Conservation (phyloP, 2,113 vertebrate genomes). For the Oostethus manadensis region DNA sequence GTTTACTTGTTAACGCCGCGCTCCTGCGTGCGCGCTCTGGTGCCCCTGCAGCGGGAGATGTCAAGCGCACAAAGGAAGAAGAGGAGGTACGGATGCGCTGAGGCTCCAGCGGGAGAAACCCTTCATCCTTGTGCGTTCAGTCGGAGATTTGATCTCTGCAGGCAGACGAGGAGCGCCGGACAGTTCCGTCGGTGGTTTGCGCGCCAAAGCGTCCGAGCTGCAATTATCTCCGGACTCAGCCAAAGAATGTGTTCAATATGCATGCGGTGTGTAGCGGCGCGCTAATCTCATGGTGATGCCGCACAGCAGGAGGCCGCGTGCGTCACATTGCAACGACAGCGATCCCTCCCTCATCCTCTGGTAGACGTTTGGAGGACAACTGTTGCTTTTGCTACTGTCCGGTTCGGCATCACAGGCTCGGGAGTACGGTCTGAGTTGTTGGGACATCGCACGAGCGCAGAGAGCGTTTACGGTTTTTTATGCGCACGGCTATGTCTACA, state of each 20-base stretch:
- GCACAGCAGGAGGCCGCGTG: background rate
- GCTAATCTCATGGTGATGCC: background rate
- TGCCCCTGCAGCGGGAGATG: constrained; percentile 72
- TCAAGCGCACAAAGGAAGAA: constrained; percentile 55
- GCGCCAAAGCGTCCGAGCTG: background rate
- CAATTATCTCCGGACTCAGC: background rate
- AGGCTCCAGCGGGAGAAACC: constrained; percentile 55
- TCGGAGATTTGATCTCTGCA: constrained; percentile 47
- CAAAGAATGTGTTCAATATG: background rate
- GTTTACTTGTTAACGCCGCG: constrained; percentile 54
- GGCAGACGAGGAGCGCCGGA: constrained; percentile 24
- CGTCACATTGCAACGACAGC: too few relatives aligned
- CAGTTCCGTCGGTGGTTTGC: constrained; percentile 10
- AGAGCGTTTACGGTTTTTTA: too few relatives aligned
- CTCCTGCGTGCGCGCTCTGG: constrained; percentile 3
- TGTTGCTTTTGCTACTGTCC: too few relatives aligned
- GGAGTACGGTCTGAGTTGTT: too few relatives aligned
- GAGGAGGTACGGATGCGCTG: constrained; percentile 51
- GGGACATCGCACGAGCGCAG: too few relatives aligned
- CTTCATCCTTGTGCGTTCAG: constrained; percentile 54
- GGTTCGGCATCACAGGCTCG: too few relatives aligned
- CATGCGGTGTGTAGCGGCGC: background rate
- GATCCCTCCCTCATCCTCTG: too few relatives aligned
- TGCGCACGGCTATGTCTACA: too few relatives aligned
- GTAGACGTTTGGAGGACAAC: too few relatives aligned